Base-by-base conservation (phyloP, 92 coral and sea anemone genomes). In the Pocillopora grandis region DNA sequence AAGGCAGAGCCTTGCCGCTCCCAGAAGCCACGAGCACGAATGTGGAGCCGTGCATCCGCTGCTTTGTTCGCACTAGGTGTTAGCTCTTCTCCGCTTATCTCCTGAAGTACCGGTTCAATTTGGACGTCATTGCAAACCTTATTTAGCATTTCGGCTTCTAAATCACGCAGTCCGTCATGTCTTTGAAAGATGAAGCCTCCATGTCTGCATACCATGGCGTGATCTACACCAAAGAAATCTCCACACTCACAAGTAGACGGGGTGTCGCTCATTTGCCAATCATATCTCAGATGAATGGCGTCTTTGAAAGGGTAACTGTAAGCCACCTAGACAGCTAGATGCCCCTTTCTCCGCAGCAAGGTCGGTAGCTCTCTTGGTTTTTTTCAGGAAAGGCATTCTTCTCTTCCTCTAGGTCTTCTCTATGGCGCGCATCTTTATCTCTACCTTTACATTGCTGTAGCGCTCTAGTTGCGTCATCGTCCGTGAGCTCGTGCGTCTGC, bases 151-250 rank as follows among this genome's bases (percentile, higher is more conserved):
- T 42, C 49, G 49, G 49, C 49, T 42, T 42, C 49, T 42, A 42
- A 42, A 42, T 42, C 49, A 42, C 3, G 49, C 49, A 42, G 5
- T 3, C 7, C 49, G 5, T 42, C 7, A 42, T 42, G 49, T 42
- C 49, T 6, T 42, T 42, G 49, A 42, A 42, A 76, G 82, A 81
- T 82, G 16, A 83, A 36, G 90, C 93, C 14, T 57, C 85, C 65
- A 69, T 87, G 78, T 90, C 86, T 60, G 91, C 63, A 87, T 75
- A 83, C 90, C 35, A 57, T 90, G 68, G 91, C 86, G 76, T 72
- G 55, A 58, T 72, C 76, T 72, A 72, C 76, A 72, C 37, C 76
- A 42, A 33, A 72, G 37, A 0, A 14, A 72, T 72, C 58, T 17
- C 76, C 76, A 33, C 76, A 72, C 76, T 7, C 10, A 72, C 76